phyloP scores from a whole-genome alignment of 2,797 vertebrate genomes.

The Apodemus agrarius region DNA sequence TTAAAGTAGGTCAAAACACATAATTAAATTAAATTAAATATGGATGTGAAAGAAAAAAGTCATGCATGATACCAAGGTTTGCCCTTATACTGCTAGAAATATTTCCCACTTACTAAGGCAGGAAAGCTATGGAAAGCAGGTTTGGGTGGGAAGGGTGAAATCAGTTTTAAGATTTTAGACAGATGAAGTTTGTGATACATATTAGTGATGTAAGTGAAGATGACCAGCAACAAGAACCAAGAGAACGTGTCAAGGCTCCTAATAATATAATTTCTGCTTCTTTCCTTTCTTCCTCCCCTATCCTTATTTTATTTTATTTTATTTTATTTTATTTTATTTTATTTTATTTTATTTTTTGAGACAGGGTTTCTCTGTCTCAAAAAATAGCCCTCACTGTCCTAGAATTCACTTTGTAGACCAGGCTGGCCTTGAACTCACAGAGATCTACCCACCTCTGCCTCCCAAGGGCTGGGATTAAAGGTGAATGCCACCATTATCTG shows the following conservation, averaged over 20 bases:
- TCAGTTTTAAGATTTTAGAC: not conserved
- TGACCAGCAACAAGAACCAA: not conserved
- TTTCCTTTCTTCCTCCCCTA: not conserved
- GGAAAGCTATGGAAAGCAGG: not conserved
- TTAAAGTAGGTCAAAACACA: slow-evolving; percentile 27
- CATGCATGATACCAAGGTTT: slow-evolving; percentile 4
- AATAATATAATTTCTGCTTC: slow-evolving; percentile 46
- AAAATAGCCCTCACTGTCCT: not conserved
- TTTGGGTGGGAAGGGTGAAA: not conserved
- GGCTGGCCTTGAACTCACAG: not conserved
- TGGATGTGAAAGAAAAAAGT: slow-evolving; percentile 13
- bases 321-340: not conserved
- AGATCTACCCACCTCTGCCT: not conserved
- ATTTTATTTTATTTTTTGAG: not conserved
- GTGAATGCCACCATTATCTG: not conserved
- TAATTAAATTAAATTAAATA: slow-evolving; percentile 27
- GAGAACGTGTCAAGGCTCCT: not conserved
- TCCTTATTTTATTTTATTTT: too few species aligned
- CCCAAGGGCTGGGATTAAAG: not conserved
- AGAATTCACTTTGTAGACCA: not conserved
- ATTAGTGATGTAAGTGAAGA: not conserved
- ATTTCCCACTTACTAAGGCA: slow-evolving; percentile 19
- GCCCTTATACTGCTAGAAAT: not conserved
- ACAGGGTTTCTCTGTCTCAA: not conserved
- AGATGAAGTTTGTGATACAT: slow-evolving; percentile 21